Evolutionary conservation across 2,113 vertebrate species (phyloP).

Genomic region (Mastomys coucha): DNA sequence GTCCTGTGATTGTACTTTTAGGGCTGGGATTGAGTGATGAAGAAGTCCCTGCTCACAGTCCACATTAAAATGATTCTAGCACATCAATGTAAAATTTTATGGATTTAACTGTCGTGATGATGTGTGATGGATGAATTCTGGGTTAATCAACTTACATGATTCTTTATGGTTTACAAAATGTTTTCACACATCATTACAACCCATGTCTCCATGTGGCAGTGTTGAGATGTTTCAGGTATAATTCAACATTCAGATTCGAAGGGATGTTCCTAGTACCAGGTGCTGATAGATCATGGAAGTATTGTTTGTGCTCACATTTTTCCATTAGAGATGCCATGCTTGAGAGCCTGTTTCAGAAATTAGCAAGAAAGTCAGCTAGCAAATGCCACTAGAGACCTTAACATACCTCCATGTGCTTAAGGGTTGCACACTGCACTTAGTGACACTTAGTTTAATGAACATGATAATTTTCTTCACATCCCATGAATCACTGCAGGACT

Average conservation of each 20-base stretch:
- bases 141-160: slow-evolving; percentile 64
- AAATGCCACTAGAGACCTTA: slow-evolving; percentile 16
- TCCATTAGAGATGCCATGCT: slow-evolving; percentile 27
- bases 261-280: slow-evolving; percentile 28
- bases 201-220: slow-evolving; percentile 28
- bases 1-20: not conserved
- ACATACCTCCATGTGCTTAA: slow-evolving; percentile 62
- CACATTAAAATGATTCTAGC: slow-evolving; percentile 51
- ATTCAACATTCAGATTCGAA: not conserved
- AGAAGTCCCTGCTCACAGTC: not conserved
- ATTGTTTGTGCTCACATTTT: slow-evolving; percentile 35
- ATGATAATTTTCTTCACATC: slow-evolving; percentile 63
- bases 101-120: slow-evolving; percentile 36
- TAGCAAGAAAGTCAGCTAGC: slow-evolving; percentile 43
- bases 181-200: slow-evolving; percentile 66
- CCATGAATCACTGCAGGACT: slow-evolving; percentile 36
- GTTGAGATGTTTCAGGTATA: slow-evolving; percentile 40
- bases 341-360: slow-evolving; percentile 57
- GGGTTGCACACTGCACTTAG: slow-evolving; percentile 46
- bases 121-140: slow-evolving; percentile 66
- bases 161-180: slow-evolving; percentile 62
- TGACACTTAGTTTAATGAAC: slow-evolving; percentile 61
- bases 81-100: slow-evolving; percentile 65
- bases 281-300: slow-evolving; percentile 34
- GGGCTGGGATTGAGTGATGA: slow-evolving; percentile 4